phyloP scores from a whole-genome alignment of 2,888 invertebrate genomes.

The Nomada flava region DNA sequence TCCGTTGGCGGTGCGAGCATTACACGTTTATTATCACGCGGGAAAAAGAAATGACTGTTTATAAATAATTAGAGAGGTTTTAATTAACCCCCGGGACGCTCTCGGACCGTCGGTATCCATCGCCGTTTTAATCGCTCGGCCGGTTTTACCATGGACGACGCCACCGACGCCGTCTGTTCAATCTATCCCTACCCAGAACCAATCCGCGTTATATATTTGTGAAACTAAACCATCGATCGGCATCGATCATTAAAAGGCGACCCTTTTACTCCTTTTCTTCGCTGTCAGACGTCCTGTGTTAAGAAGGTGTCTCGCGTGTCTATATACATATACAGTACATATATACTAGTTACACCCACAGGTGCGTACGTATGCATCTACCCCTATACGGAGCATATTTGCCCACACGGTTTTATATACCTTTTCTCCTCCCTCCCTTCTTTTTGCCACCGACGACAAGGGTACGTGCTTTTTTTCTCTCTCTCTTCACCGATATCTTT shows the following conservation, averaged over 20 bases:
- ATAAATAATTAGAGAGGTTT: slow-evolving; percentile 84
- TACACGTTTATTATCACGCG: slow-evolving; percentile 81
- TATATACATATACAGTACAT: neutral
- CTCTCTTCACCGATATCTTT: slow-evolving; percentile 2
- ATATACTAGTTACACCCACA: no score
- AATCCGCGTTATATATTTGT: slow-evolving; percentile 73
- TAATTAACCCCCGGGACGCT: slow-evolving; percentile 83
- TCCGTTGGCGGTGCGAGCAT: slow-evolving; percentile 62
- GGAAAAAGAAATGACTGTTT: slow-evolving; percentile 83
- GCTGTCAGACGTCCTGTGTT: slow-evolving; percentile 32
- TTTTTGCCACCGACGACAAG: slow-evolving; percentile 12
- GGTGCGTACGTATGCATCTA: neutral
- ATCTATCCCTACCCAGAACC: slow-evolving; percentile 34
- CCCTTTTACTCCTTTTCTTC: slow-evolving; percentile 52
- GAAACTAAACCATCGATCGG: slow-evolving; percentile 75
- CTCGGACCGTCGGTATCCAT: slow-evolving; percentile 72
- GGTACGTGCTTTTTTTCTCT: slow-evolving; percentile 9
- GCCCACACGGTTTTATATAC: slow-evolving; percentile 30
- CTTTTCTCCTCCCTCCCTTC: neutral
- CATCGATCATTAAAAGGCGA: slow-evolving; percentile 60
- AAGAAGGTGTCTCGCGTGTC: slow-evolving; percentile 20
- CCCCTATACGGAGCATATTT: slow-evolving; percentile 3
- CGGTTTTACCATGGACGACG: slow-evolving; percentile 64
- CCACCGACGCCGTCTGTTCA: slow-evolving; percentile 45
- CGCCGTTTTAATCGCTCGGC: slow-evolving; percentile 78